Conservation (phyloP, 1,140 invertebrate species). For the Sweltsa coloradensis region DNA sequence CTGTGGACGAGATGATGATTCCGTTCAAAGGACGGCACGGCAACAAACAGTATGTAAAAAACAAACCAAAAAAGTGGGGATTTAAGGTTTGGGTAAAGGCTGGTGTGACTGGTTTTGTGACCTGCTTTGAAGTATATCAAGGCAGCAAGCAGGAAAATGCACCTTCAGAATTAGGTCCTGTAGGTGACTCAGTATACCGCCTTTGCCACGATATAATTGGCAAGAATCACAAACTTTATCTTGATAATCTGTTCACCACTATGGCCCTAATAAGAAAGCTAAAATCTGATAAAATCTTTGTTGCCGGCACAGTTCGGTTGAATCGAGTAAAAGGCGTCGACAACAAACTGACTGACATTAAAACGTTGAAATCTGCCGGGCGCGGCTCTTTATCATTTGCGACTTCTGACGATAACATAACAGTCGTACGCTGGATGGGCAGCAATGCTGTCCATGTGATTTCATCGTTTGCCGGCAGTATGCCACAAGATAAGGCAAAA, state of each 20-base stretch:
- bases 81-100: conserved; percentile 22
- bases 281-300: conserved; percentile 5
- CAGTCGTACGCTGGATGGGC: conserved; percentile 21
- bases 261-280: conserved; percentile 8
- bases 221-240: conserved; percentile 26
- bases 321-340: conserved; percentile 12
- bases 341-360: conserved; percentile 5
- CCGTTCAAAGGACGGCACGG: conserved; percentile 21
- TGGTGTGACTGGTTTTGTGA: conserved; percentile 20
- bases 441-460: conserved; percentile 21
- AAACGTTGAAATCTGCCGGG: conserved; percentile 15
- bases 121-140: conserved; percentile 26
- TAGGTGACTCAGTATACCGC: conserved; percentile 22
- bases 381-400: conserved; percentile 11
- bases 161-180: conserved; percentile 22
- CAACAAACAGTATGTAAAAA: conserved; percentile 22
- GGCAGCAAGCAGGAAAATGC: conserved; percentile 14
- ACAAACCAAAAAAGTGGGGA: conserved; percentile 26
- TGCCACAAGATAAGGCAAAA: conserved; percentile 18
- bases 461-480: conserved; percentile 25
- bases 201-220: conserved; percentile 15
- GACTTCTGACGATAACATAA: conserved; percentile 19
- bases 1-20: conserved; percentile 26
- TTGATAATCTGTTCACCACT: conserved; percentile 27
- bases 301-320: conserved; percentile 10